Evolutionary conservation across 2,797 vertebrate genomes (phyloP).

Genomic region (Novumbra hubbsi): DNA sequence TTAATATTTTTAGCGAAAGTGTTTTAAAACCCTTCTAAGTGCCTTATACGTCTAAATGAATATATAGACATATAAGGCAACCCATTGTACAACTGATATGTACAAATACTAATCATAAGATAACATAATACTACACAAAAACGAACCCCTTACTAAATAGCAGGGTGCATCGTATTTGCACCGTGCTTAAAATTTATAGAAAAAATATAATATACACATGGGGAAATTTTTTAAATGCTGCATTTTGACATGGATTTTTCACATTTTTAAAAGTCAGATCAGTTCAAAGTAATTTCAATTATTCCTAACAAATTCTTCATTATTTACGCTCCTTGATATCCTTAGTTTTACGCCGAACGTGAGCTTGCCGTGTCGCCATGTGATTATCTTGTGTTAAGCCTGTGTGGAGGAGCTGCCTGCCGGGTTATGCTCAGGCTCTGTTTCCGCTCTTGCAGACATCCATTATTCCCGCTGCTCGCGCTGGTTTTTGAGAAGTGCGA

Average conservation of each 20-base stretch:
- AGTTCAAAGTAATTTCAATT: background rate
- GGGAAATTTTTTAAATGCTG: background rate
- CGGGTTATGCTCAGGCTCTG: constrained; percentile 60
- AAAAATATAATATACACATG: background rate
- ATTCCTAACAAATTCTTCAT: background rate
- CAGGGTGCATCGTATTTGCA: background rate
- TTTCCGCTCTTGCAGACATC: constrained; percentile 90
- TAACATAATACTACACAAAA: constrained; percentile 7
- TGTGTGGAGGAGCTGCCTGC: background rate
- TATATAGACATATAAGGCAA: background rate
- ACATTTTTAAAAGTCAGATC: background rate
- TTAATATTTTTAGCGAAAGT: background rate
- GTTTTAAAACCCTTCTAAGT: background rate
- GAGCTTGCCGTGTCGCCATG: background rate
- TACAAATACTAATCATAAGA: background rate
- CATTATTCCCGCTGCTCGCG: constrained; percentile 98
- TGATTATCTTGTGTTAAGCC: constrained; percentile 3
- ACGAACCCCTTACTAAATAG: background rate
- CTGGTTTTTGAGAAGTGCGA: constrained; percentile 99
- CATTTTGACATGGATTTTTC: background rate
- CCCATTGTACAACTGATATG: background rate
- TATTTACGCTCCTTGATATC: background rate
- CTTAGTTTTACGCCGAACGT: background rate
- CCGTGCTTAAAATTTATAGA: background rate
- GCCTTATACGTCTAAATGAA: too few relatives aligned